Percentiles rank a stretch among this genome's conserved stretches.
Conservation (phyloP, 2,888 invertebrate species). For the Ceraclea dissimilis region DNA sequence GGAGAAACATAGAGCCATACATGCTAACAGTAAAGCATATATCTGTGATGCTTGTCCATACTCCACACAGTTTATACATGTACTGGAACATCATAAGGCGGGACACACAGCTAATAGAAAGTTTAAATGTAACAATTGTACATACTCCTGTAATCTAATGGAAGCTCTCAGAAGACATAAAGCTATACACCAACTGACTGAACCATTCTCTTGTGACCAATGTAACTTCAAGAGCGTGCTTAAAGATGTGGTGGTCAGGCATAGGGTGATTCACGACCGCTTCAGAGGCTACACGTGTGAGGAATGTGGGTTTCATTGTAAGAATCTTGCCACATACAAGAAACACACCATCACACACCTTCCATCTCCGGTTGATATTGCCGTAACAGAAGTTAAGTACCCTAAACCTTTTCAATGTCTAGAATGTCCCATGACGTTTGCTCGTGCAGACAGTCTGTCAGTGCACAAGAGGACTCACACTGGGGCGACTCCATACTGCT, state of each 20-base stretch:
- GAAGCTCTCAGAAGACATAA: conserved; percentile 1
- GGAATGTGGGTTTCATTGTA: conserved; percentile 6
- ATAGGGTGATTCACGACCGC: background rate
- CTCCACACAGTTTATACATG: background rate
- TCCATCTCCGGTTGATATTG: background rate
- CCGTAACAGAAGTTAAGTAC: background rate
- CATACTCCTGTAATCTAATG: background rate
- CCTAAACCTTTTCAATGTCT: conserved; percentile 6
- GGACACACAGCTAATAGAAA: background rate
- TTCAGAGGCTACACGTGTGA: background rate
- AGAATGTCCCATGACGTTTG: background rate
- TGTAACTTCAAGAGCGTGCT: conserved; percentile 1
- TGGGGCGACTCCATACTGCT: background rate
- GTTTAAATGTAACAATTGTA: background rate
- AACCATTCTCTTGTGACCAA: background rate
- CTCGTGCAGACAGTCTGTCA: conserved; percentile 1
- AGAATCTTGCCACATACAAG: background rate
- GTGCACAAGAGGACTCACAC: conserved; percentile 6
- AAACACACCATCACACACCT: background rate
- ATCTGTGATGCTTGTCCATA: conserved; percentile 2
- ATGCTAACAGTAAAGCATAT: background rate
- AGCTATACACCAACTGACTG: background rate
- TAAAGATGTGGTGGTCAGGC: background rate
- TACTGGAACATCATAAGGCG: background rate
- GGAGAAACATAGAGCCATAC: background rate